Base-by-base conservation (phyloP, 2,797 vertebrate genomes). In the Sebastes taczanowskii region DNA sequence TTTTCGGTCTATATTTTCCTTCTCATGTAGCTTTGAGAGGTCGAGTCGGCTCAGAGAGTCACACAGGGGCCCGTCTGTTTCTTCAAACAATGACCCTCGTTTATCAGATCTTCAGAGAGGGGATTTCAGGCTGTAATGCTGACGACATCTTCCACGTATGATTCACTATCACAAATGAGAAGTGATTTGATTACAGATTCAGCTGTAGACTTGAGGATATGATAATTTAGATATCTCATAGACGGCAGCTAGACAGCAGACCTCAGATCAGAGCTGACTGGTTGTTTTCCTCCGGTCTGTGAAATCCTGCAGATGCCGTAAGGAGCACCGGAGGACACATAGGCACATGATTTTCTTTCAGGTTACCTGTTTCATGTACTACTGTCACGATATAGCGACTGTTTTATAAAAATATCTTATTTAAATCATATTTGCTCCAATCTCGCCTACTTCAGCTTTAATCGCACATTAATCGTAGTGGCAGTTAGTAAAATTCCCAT, bases 1-100 rank as follows among this genome's bases (percentile, higher is more conserved):
- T n/a, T 58, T 49, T 63, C 1, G 1, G 6, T 38, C 13, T 16
- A 11, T 2, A 2, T 4, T 56, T 46, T n/a, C 46, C 8, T 42
- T 42, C 29, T 73, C 11, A 5, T 70, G 75, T 32, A 23, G 56
- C 69, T 76, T 32, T 35, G 18, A 72, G 74, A 64, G 61, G 18
- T 76, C 25, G 14, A 52, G 30, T 27, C 38, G n/a, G 59, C 63
- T 20, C 25, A 64, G 70, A 34, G 29, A 64, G 29, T 70, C 58
- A 56, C 63, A 67, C 5, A 38, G 59, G 63, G 72, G 53, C 13
- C 30, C 59, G 55, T 75, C 29, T 79, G 79, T 52, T 81, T 75
- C 74, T 81, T 81, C 74, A 83, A 70, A 83, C 66, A 75, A 66
- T 59, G 66, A 59, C 52, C 38, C 72, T 38, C 11, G 3, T 67